These are phyloP conservation scores for Drosophila persimilis DNA, from an alignment of 1,140 invertebrate species.

Conservation along the genomic window DNA sequence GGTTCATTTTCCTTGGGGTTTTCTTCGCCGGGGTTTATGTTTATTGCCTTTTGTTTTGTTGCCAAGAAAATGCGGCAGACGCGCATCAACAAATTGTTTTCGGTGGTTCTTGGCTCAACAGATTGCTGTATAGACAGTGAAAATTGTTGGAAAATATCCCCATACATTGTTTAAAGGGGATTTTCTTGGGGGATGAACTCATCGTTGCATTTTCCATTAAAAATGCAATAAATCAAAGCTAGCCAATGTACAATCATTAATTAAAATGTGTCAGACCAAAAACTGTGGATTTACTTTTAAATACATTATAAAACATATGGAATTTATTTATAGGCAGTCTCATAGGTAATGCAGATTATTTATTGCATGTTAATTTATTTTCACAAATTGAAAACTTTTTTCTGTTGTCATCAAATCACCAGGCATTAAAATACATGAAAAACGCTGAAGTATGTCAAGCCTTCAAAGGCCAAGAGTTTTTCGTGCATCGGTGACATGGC, in stretches of 20 bases:
- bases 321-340: slow-evolving; percentile 7
- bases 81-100: slow-evolving; percentile 49
- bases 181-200: neutral
- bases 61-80: slow-evolving; percentile 56
- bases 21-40: slow-evolving; percentile 10
- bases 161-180: too few relatives aligned
- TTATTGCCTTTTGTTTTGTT: slow-evolving; percentile 55
- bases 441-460: neutral
- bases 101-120: slow-evolving; percentile 39
- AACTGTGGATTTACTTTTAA: slow-evolving; percentile 9
- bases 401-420: slow-evolving; percentile 20
- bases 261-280: slow-evolving; percentile 35
- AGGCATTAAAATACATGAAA: slow-evolving; percentile 17
- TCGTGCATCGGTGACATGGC: slow-evolving; percentile 18
- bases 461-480: slow-evolving; percentile 26
- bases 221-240: slow-evolving; percentile 29
- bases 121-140: slow-evolving; percentile 18
- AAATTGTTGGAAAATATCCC: neutral
- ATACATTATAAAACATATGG: slow-evolving; percentile 39
- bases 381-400: slow-evolving; percentile 46
- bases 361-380: slow-evolving; percentile 40
- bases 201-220: slow-evolving; percentile 25
- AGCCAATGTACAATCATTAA: slow-evolving; percentile 23
- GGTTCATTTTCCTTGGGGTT: slow-evolving; percentile 19
- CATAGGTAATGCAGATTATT: slow-evolving; percentile 32